phyloP scores from a whole-genome alignment of 2,888 invertebrate species.

The Acleris laterana region DNA sequence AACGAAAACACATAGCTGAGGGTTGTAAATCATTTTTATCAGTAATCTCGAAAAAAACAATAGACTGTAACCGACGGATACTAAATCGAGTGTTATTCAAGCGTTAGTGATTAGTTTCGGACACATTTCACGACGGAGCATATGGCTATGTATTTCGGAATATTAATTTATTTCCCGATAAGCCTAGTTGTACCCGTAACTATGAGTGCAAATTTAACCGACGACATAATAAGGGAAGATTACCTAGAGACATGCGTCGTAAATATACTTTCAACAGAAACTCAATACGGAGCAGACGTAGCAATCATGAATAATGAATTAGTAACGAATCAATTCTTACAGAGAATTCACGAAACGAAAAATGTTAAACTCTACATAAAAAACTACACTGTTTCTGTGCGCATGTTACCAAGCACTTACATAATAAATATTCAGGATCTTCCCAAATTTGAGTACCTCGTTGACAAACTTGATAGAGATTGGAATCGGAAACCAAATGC shows the following conservation, averaged over 20 bases:
- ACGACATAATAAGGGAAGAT: background rate
- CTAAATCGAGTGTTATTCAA: too few species aligned
- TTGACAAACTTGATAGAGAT: conserved; percentile 21
- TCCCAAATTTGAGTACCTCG: background rate
- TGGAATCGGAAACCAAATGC: too few species aligned
- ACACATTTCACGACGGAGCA: too few species aligned
- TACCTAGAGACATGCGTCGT: conserved; percentile 11
- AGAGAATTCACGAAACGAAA: conserved; percentile 9
- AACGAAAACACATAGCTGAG: too few species aligned
- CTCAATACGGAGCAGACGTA: conserved; percentile 1
- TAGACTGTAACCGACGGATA: too few species aligned
- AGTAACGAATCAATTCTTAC: conserved; percentile 6
- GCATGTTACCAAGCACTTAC: conserved; percentile 1
- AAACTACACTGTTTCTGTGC: conserved; percentile 2
- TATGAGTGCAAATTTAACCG: background rate
- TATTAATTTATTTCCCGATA: too few species aligned
- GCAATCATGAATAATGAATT: conserved; percentile 7
- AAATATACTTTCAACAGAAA: conserved; percentile 17
- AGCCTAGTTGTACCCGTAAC: too few species aligned
- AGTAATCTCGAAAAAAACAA: too few species aligned
- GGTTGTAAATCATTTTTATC: too few species aligned
- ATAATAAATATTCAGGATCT: conserved; percentile 10
- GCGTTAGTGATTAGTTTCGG: too few species aligned
- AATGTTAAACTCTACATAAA: conserved; percentile 21
- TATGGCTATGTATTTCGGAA: too few species aligned